Evolutionary conservation across 2,797 vertebrate species (phyloP).

Genomic region (Mallotus villosus): DNA sequence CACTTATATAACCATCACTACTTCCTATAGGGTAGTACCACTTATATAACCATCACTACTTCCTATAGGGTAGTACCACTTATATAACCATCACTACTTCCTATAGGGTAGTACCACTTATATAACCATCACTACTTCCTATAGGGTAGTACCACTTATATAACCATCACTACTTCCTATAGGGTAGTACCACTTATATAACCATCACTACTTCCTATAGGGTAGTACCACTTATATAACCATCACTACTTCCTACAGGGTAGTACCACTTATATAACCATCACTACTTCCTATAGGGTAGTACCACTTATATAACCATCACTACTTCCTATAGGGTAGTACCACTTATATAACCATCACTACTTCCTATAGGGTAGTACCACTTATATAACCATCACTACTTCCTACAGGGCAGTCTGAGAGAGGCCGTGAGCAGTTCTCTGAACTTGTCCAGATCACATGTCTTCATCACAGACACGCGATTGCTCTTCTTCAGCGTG

Average conservation of each 20-base stretch:
- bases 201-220: not conserved
- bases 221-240: conserved; percentile 35
- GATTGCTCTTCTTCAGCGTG: conserved; percentile 66
- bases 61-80: conserved; percentile 35
- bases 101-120: conserved; percentile 33
- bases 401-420: conserved; percentile 51
- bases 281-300: conserved; percentile 35
- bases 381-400: not conserved
- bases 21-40: conserved; percentile 44
- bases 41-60: conserved; percentile 2
- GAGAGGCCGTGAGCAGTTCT: conserved; percentile 63
- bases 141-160: conserved; percentile 31
- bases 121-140: conserved; percentile 9
- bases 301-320: not conserved
- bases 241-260: conserved; percentile 29
- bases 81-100: conserved; percentile 2
- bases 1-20: not conserved
- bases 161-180: conserved; percentile 10
- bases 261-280: conserved; percentile 13
- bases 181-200: conserved; percentile 32
- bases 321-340: conserved; percentile 41
- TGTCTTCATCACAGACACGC: conserved; percentile 63
- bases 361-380: conserved; percentile 39
- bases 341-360: not conserved
- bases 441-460: conserved; percentile 70